Percentiles rank a stretch among this genome's conserved stretches.
Conservation (phyloP, 2,113 vertebrate genomes). For the Psittacus erithacus region DNA sequence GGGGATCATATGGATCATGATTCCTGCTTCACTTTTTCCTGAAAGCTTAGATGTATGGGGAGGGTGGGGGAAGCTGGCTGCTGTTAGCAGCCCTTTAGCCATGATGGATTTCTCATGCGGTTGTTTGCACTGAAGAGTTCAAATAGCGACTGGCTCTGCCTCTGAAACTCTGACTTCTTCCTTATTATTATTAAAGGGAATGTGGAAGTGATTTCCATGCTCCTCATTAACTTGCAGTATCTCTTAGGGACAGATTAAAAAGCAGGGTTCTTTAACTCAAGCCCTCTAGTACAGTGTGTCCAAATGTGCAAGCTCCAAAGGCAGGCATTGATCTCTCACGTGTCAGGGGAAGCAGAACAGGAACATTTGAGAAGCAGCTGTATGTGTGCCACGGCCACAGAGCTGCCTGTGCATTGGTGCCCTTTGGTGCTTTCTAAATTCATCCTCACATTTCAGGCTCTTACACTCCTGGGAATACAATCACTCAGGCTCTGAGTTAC, state of each 20-base stretch:
- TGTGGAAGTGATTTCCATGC: not conserved
- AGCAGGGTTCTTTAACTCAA: not conserved
- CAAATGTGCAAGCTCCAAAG: not conserved
- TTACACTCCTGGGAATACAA: not conserved
- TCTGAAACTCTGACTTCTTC: not conserved
- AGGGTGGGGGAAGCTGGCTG: slow-evolving; percentile 29
- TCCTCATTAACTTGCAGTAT: not conserved
- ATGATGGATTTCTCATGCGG: slow-evolving; percentile 62
- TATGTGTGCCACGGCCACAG: not conserved
- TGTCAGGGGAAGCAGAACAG: not conserved
- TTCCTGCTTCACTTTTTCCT: slow-evolving; percentile 44
- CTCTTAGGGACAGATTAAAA: not conserved
- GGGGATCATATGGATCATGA: not conserved
- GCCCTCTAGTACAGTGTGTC: not conserved
- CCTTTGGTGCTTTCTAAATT: not conserved
- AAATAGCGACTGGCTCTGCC: not conserved
- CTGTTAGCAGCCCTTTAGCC: not conserved
- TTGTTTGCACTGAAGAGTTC: slow-evolving; percentile 5
- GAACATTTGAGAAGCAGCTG: not conserved
- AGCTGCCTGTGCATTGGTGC: not conserved
- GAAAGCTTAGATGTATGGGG: not conserved
- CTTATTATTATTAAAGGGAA: not conserved
- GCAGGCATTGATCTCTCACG: not conserved
- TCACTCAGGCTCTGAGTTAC: not conserved
- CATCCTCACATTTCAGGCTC: slow-evolving; percentile 1